These are phyloP conservation scores for Centropus unirufus DNA, from an alignment of 2,113 vertebrate species.

Conservation along the genomic window DNA sequence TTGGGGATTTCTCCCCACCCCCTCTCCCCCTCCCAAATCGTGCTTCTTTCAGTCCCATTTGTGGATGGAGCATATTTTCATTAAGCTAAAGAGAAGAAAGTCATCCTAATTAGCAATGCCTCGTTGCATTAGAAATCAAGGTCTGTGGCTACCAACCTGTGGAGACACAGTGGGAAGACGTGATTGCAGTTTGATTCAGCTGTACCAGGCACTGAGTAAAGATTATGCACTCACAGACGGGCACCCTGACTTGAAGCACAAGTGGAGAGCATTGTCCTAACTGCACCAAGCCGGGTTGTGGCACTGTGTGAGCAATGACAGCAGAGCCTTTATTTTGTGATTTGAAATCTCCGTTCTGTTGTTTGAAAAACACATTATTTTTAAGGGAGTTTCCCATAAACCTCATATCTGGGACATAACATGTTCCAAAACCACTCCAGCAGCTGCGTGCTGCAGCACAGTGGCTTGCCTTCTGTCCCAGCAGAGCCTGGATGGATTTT, in stretches of 20 bases:
- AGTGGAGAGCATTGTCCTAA: accelerated
- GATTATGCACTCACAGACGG: neutral
- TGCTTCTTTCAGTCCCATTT: neutral
- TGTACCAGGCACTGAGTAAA: conserved; percentile 2
- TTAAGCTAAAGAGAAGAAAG: conserved; percentile 4
- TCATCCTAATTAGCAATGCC: conserved; percentile 37
- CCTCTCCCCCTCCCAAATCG: neutral
- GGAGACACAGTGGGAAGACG: conserved; percentile 1
- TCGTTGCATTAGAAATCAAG: conserved; percentile 19
- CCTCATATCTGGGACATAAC: neutral
- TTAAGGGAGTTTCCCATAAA: neutral
- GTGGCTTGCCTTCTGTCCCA: neutral
- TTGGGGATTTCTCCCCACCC: neutral
- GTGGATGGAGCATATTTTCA: neutral
- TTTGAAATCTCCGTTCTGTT: neutral
- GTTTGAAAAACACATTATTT: neutral
- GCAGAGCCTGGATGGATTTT: conserved; percentile 6
- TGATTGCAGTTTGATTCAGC: conserved; percentile 50
- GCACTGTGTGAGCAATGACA: neutral
- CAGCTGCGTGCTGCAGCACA: neutral
- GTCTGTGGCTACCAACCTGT: conserved; percentile 29
- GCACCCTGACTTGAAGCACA: neutral
- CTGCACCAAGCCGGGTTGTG: neutral
- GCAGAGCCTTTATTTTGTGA: neutral
- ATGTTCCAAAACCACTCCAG: neutral